Base-by-base conservation (phyloP, 23 tunicate genomes). In the Ciona savignyi region DNA sequence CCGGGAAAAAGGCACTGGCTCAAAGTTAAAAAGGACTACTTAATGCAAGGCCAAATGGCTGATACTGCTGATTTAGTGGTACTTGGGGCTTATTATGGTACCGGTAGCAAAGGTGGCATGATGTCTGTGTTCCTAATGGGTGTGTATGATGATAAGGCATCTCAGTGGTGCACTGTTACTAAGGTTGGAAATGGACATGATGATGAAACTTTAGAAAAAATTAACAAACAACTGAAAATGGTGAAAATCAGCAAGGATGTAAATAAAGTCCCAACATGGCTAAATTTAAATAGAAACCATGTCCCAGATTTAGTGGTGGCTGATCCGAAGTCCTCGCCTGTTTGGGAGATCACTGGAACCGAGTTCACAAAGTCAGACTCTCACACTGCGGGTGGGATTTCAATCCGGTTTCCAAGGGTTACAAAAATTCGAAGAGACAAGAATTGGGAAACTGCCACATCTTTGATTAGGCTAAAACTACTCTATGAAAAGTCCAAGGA, bases 41-140 rank as follows among this genome's bases (percentile, higher is more conserved):
- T 91, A n/a, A 63, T 80, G 72, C 97, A 91, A 62, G 97, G 97
- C 1, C 93, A 89, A 35, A 91, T 91, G 97, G 97, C 97, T 24
- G 97, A 91, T 80, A 77, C 97, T 9, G 97, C 97, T 51, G 97
- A 91, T 65, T 71, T 91, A 29, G 97, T 91, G 24, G 97, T 91
- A 1, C 77, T 91, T 15, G 97, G 97, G 29, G 97, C 92, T 66
- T 91, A 84, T 48, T 84, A 71, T 80, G 97, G 97, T 11, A 91
- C 97, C 32, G 97, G 97, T 32, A 91, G 75, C 71, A 91, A 91
- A 77, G 97, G 97, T 63, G 97, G 97, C 2, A 23, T 91, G 71
- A 91, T 91, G 97, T 91, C 97, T 30, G 97, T 91, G 27, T 91
- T 91, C 42, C 51, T 91, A 23, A 91, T 91, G 97, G 97, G 97